Evolutionary conservation across 1,140 invertebrate species (phyloP), one percentile per base, ranked within the genome.

Genomic region (Drosophila oshimai): DNA sequence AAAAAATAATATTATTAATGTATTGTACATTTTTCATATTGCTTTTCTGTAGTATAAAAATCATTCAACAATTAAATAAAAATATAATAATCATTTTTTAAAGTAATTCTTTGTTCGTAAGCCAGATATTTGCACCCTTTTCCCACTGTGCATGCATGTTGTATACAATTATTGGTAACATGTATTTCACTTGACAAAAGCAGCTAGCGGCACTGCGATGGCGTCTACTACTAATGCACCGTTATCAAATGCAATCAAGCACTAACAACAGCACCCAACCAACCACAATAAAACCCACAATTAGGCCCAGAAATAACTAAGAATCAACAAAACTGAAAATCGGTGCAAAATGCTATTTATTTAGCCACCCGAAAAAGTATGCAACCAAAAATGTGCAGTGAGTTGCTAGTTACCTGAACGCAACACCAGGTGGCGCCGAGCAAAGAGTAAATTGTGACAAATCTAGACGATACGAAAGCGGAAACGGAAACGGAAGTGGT

Each of bases 201-300:
- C 58, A 62, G 58, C 37, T 42, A 39, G 42, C 26, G 17, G 61
- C 61, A 65, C 42, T 41, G 34, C 26, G 61, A 65, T 65, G 61
- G 42, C 61, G 61, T 49, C 61, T 50, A 29, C 60, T 65, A 50
- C 60, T 65, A 64, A 65, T 65, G 61, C 61, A 65, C 58, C 61
- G 42, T 50, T 65, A 65, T 65, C 58, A 50, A 42, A 58, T 15
- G 58, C 60, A 65, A 64, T 65, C 50, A 64, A 65, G 61, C 61
- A 65, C 61, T 65, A 65, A 65, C 61, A 64, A 65, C 31, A 61
- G 50, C 57, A 62, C 51, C 29, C 22, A 57, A 20, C 12, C 55
- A 57, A 17, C 10, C 6, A 20, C 15, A 58, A 57, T 2, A 24
- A 51, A 3, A 24, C 4, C 13, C 13, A 34, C 26, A 46, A 39